Conservation (phyloP, 2,113 vertebrate species). For the Pangasianodon hypophthalmus region DNA sequence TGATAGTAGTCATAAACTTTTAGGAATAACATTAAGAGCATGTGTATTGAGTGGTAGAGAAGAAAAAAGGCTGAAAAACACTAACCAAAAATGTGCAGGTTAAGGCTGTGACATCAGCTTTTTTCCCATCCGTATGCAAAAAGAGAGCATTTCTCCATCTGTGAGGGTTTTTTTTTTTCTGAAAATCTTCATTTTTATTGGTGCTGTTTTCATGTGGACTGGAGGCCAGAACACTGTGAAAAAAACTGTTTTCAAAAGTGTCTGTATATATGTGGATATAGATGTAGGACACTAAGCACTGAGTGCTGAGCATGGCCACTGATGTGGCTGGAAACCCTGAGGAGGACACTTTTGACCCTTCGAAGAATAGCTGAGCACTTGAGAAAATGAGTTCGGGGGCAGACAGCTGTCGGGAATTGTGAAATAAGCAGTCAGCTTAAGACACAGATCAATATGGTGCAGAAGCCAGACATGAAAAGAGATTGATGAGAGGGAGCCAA, state of each 20-base stretch:
- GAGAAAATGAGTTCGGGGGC: slow-evolving; percentile 36
- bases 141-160: neutral
- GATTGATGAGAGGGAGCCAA: neutral
- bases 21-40: neutral
- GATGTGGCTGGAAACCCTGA: neutral
- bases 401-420: neutral
- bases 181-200: neutral
- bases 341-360: neutral
- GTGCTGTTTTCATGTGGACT: neutral
- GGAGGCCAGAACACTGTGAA: neutral
- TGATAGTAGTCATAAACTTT: neutral
- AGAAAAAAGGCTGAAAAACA: neutral
- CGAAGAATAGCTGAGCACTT: slow-evolving; percentile 40
- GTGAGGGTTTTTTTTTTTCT: neutral
- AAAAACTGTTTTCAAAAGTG: neutral
- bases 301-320: neutral
- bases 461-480: slow-evolving; percentile 25
- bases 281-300: neutral
- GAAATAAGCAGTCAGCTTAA: neutral
- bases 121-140: neutral
- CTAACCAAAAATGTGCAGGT: neutral
- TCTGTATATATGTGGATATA: neutral
- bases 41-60: neutral
- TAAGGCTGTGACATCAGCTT: neutral
- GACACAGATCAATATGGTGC: slow-evolving; percentile 39